These are phyloP conservation scores for rabbit (Oryctolagus cuniculus) DNA, from an alignment of 2,113 vertebrate species.

Conservation along the genomic window mOryCun1.1 NC_091438.1:41889001-41889500, in stretches of 20 bases:
- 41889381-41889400: not conserved
- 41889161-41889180: conserved; percentile 81
- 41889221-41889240: conserved; percentile 80
- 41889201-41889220: conserved; percentile 77
- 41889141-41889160: conserved; percentile 81
- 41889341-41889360: not conserved
- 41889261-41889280: conserved; percentile 67
- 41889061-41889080: conserved; percentile 42
- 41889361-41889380: not conserved
- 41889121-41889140: conserved; percentile 84
- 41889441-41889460: not conserved
- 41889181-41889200: conserved; percentile 83
- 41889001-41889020: not conserved
- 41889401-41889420: too few species aligned
- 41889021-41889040: conserved; percentile 1
- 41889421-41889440: not conserved
- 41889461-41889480: not conserved
- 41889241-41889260: conserved; percentile 70
- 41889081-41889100: conserved; percentile 82
- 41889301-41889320: too few species aligned
- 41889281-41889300: not conserved
- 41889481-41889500: not conserved
- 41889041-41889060: not conserved
- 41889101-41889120: conserved; percentile 83
- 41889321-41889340: not conserved